Evolutionary conservation across 2,113 vertebrate genomes (phyloP).

Genomic region (Catharus minimus): DNA sequence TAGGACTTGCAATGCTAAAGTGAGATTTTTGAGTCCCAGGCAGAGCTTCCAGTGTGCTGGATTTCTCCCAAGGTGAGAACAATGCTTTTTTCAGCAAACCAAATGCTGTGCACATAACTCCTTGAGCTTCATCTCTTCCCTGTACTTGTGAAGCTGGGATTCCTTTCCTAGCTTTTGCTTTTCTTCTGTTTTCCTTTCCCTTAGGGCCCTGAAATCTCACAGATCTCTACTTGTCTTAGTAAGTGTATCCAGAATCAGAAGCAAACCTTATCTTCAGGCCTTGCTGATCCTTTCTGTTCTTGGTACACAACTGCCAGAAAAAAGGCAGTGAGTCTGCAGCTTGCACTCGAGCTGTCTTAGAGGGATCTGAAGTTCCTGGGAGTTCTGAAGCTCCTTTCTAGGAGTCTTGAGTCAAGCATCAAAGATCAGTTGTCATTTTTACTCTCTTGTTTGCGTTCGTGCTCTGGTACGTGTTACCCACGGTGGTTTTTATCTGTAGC

Average conservation of each 20-base stretch:
- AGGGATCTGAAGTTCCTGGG: background rate
- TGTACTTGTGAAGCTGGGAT: background rate
- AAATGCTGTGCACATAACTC: background rate
- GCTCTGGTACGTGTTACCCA: background rate
- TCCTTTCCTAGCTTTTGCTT: background rate
- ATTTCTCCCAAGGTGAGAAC: background rate
- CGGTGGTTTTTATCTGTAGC: slow-evolving; percentile 27
- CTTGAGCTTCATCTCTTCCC: background rate
- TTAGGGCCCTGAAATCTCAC: background rate
- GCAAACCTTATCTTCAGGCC: background rate
- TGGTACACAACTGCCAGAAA: background rate
- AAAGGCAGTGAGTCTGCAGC: background rate
- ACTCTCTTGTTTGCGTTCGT: background rate
- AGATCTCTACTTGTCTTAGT: background rate
- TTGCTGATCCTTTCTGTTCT: background rate
- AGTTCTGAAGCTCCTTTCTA: slow-evolving; percentile 8
- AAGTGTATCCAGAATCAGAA: slow-evolving; percentile 2
- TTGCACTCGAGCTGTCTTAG: background rate
- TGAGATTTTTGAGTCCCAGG: background rate
- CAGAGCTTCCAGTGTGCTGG: background rate
- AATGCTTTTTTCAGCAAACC: background rate
- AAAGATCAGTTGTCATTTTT: background rate
- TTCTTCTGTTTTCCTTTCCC: slow-evolving; percentile 1
- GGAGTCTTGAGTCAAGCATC: background rate
- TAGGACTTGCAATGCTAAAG: background rate